A percentile compares a stretch with the other conserved stretches of the same genome.
Conservation (phyloP, 2,113 vertebrate genomes). For the Pitta sordida region DNA sequence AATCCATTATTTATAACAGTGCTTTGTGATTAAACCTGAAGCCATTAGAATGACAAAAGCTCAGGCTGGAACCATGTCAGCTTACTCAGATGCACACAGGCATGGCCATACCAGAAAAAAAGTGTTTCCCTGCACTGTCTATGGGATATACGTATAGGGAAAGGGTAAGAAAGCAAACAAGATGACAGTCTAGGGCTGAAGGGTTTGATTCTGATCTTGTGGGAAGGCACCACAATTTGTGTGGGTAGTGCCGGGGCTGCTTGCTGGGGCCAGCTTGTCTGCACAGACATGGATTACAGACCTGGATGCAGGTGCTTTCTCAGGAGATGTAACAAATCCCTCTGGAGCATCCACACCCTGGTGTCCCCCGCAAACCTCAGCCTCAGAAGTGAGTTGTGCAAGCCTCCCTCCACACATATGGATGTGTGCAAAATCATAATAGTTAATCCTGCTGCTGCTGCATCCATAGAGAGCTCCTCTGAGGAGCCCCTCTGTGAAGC, state of each 20-base stretch:
- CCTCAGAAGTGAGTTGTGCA: not conserved
- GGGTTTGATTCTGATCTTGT: not conserved
- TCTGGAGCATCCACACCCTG: not conserved
- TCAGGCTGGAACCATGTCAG: not conserved
- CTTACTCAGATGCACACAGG: not conserved
- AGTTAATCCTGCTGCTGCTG: not conserved
- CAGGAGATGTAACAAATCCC: not conserved
- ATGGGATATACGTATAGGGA: not conserved
- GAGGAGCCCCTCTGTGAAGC: not conserved
- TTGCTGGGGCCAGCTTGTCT: not conserved
- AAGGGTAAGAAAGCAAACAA: not conserved
- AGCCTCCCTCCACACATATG: rapidly evolving
- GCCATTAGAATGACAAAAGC: not conserved
- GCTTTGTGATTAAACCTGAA: constrained; percentile 41
- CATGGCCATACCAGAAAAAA: not conserved
- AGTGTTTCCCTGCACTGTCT: not conserved
- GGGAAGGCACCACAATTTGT: not conserved
- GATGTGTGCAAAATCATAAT: not conserved
- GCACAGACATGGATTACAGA: not conserved
- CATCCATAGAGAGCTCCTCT: not conserved
- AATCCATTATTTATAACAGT: constrained; percentile 58
- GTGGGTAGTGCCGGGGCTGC: not conserved
- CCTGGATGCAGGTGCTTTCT: not conserved
- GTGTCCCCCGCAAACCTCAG: not conserved
- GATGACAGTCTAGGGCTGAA: not conserved